Conservation (phyloP, 2,888 invertebrate genomes). For the Philereme transversata region DNA sequence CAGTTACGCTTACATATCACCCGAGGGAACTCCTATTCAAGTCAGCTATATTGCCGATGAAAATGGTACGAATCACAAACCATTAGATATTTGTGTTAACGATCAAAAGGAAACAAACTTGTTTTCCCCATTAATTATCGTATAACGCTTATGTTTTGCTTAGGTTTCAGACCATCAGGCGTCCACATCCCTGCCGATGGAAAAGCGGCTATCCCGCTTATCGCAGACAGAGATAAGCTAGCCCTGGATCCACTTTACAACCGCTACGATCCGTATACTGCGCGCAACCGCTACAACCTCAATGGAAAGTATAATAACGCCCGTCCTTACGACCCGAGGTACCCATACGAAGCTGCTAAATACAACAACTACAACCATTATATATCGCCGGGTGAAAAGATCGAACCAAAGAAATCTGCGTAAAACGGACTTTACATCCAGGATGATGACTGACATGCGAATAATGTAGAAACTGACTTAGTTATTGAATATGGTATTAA, state of each 20-base stretch:
- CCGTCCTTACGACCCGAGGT: constrained; percentile 50
- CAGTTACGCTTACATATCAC: constrained; percentile 89
- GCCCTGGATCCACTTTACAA: constrained; percentile 51
- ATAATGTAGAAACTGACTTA: neutral
- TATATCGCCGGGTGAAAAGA: constrained; percentile 30
- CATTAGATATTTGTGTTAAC: too few species aligned
- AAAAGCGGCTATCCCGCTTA: constrained; percentile 75
- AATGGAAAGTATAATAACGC: constrained; percentile 50
- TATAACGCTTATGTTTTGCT: neutral
- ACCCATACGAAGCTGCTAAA: constrained; percentile 46
- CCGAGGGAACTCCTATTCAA: constrained; percentile 88
- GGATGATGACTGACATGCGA: neutral
- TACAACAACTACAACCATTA: constrained; percentile 45
- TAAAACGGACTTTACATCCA: constrained; percentile 28
- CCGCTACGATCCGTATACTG: constrained; percentile 52
- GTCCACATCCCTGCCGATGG: constrained; percentile 86
- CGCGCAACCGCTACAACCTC: constrained; percentile 42
- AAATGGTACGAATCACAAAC: constrained; percentile 79
- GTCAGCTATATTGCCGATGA: constrained; percentile 90
- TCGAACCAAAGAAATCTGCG: constrained; percentile 42
- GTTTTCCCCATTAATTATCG: neutral
- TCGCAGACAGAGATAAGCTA: constrained; percentile 47
- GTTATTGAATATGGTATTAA: constrained; percentile 18
- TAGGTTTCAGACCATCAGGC: constrained; percentile 86
- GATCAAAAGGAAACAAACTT: too few species aligned